Percentiles rank a stretch among this genome's conserved stretches.
These are phyloP conservation scores for Leucoma salicis DNA, from an alignment of 2,888 invertebrate species.

Conservation along the genomic window DNA sequence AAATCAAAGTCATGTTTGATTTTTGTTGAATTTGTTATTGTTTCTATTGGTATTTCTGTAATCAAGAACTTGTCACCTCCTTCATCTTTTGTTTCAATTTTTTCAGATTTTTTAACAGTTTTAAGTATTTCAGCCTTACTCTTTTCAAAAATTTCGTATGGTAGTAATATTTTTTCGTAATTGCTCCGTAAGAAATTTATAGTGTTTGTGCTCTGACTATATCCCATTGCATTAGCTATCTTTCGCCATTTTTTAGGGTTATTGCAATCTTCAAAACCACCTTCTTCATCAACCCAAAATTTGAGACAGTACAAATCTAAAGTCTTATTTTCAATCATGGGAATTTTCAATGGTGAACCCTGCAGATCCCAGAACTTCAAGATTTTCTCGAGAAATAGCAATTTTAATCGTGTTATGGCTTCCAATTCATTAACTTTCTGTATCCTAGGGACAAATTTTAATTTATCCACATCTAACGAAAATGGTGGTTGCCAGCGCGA, in stretches of 20 bases:
- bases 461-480: conserved; percentile 87
- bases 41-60: conserved; percentile 66
- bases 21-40: conserved; percentile 46
- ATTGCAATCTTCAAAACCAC: conserved; percentile 82
- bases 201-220: conserved; percentile 80
- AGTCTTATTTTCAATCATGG: conserved; percentile 86
- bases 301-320: conserved; percentile 86
- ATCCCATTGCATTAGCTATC: conserved; percentile 84
- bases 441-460: conserved; percentile 79
- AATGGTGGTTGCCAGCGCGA: conserved; percentile 90
- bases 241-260: conserved; percentile 86
- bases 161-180: conserved; percentile 86
- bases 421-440: conserved; percentile 81
- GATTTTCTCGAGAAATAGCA: conserved; percentile 88
- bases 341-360: conserved; percentile 84
- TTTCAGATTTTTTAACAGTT: conserved; percentile 71
- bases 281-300: conserved; percentile 82
- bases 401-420: conserved; percentile 87
- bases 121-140: conserved; percentile 73
- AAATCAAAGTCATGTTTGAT: conserved; percentile 44
- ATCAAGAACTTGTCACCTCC: conserved; percentile 55
- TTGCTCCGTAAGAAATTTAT: conserved; percentile 83
- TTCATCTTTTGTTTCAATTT: conserved; percentile 55
- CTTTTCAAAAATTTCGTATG: conserved; percentile 83
- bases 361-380: conserved; percentile 89